Percentiles rank a stretch among this genome's conserved stretches.
Conservation (phyloP, 2,888 invertebrate species). For the Pyrgus malvae region DNA sequence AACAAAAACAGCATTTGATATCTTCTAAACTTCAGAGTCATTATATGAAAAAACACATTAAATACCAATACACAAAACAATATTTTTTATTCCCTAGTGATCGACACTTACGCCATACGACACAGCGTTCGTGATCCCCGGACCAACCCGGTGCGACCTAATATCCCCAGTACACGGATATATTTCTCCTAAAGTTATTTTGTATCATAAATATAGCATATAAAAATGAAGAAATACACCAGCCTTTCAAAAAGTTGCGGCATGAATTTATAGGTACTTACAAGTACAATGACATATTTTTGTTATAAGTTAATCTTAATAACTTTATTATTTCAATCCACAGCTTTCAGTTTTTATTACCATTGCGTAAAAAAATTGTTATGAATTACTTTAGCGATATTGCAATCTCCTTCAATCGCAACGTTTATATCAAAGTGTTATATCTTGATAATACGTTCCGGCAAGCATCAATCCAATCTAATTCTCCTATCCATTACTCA, state of each 20-base stretch:
- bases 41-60: constrained; percentile 6
- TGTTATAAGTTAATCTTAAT: neutral
- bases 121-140: constrained; percentile 62
- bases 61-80: neutral
- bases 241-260: no score
- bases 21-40: neutral
- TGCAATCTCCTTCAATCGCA: constrained; percentile 2
- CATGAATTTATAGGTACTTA: no score
- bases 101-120: constrained; percentile 41
- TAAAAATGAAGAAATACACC: no score
- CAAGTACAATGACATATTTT: no score
- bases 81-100: constrained; percentile 8
- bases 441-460: constrained; percentile 6
- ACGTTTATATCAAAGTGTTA: constrained; percentile 5
- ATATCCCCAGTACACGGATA: constrained; percentile 48
- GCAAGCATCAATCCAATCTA: constrained; percentile 10
- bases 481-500: constrained; percentile 22
- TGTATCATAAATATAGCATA: neutral
- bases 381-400: neutral
- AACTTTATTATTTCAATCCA: neutral
- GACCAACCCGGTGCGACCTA: constrained; percentile 62
- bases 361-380: neutral
- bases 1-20: neutral
- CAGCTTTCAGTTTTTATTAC: neutral
- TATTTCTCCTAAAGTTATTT: constrained; percentile 36